Percentiles rank a stretch among this genome's conserved stretches.
Conservation (phyloP, 2,797 vertebrate species). For the Manis javanica region DNA sequence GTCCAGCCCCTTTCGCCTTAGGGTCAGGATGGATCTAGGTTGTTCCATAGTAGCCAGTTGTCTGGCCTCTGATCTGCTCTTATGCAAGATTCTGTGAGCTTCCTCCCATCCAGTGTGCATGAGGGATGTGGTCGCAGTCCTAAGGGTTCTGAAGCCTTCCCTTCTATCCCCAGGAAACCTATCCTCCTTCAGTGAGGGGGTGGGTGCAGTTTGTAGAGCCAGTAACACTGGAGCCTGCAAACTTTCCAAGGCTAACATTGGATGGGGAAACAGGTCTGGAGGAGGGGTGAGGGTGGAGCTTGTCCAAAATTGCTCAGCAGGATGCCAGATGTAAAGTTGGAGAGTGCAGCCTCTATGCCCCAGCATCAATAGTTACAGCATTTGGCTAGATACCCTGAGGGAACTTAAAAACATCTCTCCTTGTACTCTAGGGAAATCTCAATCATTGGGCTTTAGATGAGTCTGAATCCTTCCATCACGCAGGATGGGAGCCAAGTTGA, state of each 20-base stretch:
- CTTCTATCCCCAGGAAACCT: neutral
- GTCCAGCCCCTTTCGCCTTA: neutral
- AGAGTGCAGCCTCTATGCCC: neutral
- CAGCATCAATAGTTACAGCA: neutral
- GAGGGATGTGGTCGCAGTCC: constrained; percentile 89
- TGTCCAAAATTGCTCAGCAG: neutral
- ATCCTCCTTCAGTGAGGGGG: neutral
- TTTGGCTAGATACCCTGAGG: neutral
- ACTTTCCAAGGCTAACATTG: neutral
- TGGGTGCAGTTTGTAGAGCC: neutral
- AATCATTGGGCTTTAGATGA: neutral
- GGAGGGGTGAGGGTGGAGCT: neutral
- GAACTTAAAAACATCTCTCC: constrained; percentile 7
- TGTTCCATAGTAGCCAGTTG: neutral
- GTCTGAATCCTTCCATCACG: constrained; percentile 38
- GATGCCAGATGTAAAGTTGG: neutral
- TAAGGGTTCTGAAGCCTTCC: constrained; percentile 82
- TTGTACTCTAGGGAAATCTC: neutral
- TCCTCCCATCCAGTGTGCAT: constrained; percentile 90
- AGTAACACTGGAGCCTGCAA: neutral
- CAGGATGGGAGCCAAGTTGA: neutral
- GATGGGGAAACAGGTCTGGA: neutral
- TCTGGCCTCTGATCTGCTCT: neutral
- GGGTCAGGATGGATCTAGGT: neutral
- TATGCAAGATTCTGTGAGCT: neutral